phyloP scores from a whole-genome alignment of 2,888 invertebrate genomes.

The Spilosoma lubricipeda region DNA sequence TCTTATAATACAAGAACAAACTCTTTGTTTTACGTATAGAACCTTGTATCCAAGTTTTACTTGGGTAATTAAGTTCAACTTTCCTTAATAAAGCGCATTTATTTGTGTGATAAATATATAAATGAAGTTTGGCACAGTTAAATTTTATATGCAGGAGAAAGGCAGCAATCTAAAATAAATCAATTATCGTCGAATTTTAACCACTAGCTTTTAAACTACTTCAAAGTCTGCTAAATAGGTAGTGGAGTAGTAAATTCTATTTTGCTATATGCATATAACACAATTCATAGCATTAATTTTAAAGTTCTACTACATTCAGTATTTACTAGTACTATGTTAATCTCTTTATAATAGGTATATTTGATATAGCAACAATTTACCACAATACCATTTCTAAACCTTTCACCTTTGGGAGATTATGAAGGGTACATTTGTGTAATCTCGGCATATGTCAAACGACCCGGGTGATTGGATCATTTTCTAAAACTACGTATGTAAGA shows the following conservation, averaged over 20 bases:
- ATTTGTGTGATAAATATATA: not conserved
- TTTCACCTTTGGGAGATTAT: slow-evolving; percentile 34
- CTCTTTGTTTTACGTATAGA: slow-evolving; percentile 48
- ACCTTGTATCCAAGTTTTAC: not conserved
- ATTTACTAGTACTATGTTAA: slow-evolving; percentile 48
- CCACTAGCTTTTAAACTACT: not conserved
- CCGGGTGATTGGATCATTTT: slow-evolving; percentile 46
- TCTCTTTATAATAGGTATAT: slow-evolving; percentile 32
- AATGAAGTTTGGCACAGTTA: no score
- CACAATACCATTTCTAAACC: slow-evolving; percentile 43
- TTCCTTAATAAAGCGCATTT: not conserved
- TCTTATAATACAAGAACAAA: slow-evolving; percentile 56
- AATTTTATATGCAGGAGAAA: no score
- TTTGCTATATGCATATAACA: not conserved
- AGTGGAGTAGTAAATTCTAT: not conserved
- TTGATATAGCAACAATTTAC: slow-evolving; percentile 33
- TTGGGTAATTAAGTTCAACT: not conserved
- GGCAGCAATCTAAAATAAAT: no score
- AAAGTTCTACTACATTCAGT: slow-evolving; percentile 22
- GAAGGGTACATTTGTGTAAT: slow-evolving; percentile 39
- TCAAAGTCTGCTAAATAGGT: not conserved
- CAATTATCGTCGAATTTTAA: no score
- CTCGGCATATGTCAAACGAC: slow-evolving; percentile 34
- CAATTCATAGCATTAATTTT: slow-evolving; percentile 17
- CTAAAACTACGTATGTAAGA: slow-evolving; percentile 26